Conservation (phyloP, 2,113 vertebrate species). For the Azemiops feae region DNA sequence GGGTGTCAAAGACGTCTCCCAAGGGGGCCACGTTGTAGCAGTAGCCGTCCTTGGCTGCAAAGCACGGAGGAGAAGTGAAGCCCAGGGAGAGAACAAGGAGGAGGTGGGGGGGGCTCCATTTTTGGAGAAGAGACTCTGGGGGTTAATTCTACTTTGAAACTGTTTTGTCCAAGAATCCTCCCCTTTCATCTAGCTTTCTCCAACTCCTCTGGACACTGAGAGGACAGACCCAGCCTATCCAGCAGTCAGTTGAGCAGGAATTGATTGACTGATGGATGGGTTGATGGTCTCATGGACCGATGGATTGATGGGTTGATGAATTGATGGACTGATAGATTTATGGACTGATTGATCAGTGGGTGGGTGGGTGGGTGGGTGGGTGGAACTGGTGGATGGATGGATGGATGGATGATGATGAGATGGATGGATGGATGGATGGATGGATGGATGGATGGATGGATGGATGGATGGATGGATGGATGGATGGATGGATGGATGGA, state of each 20-base stretch:
- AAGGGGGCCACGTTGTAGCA: neutral
- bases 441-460: too few species aligned
- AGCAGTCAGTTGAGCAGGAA: neutral
- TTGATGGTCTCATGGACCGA: too few species aligned
- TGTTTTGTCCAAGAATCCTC: neutral
- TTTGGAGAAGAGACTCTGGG: neutral
- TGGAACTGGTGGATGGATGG: neutral
- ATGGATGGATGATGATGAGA: neutral
- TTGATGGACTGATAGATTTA: neutral
- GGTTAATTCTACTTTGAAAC: neutral
- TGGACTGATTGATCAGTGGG: too few species aligned
- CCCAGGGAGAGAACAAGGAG: neutral
- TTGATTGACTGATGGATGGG: too few species aligned
- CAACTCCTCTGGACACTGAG: neutral
- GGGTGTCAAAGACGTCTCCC: slow-evolving; percentile 4
- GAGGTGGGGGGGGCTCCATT: neutral
- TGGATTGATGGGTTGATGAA: neutral
- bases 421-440: neutral
- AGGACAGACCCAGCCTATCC: neutral
- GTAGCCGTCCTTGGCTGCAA: slow-evolving; percentile 5
- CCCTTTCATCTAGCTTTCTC: neutral
- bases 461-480: too few species aligned
- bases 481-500: neutral
- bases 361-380: too few species aligned
- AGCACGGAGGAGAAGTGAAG: too few species aligned